Conservation (phyloP, 2,797 vertebrate genomes). For the Odontamblyopus lacepedii region DNA sequence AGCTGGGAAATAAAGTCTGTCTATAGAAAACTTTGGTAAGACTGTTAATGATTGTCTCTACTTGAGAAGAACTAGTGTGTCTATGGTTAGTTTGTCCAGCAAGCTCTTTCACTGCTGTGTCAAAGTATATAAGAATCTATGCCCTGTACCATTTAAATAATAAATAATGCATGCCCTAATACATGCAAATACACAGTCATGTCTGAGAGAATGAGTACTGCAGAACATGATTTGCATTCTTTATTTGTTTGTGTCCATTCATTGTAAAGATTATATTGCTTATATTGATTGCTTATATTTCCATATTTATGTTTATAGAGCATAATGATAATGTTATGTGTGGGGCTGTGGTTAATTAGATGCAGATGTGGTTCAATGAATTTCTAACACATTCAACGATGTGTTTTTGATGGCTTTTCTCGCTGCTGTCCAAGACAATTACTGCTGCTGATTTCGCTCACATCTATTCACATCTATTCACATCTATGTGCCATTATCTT, state of each 20-base stretch:
- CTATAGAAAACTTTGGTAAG: constrained; percentile 22
- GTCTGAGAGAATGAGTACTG: neutral
- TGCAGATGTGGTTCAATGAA: constrained; percentile 43
- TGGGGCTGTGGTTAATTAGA: constrained; percentile 1
- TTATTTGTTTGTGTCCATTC: neutral
- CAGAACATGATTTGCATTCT: no score
- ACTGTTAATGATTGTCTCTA: neutral
- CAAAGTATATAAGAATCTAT: neutral
- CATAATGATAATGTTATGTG: neutral
- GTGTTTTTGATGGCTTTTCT: constrained; percentile 33
- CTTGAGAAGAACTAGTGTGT: constrained; percentile 8
- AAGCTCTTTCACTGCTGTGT: neutral
- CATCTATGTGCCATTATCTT: neutral
- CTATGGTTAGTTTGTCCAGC: neutral
- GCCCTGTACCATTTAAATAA: neutral
- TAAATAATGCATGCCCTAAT: neutral
- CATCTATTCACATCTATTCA: constrained; percentile 13
- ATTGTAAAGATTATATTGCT: neutral
- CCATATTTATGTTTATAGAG: neutral
- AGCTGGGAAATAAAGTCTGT: constrained; percentile 40
- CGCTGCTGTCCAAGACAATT: constrained; percentile 5
- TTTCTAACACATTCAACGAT: neutral
- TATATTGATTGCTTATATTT: neutral
- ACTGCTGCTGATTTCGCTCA: constrained; percentile 23
- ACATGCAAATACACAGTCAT: neutral